These are phyloP conservation scores for Pachyrhynchus sulphureomaculatus DNA, from an alignment of 1,140 invertebrate genomes.

Conservation along the genomic window DNA sequence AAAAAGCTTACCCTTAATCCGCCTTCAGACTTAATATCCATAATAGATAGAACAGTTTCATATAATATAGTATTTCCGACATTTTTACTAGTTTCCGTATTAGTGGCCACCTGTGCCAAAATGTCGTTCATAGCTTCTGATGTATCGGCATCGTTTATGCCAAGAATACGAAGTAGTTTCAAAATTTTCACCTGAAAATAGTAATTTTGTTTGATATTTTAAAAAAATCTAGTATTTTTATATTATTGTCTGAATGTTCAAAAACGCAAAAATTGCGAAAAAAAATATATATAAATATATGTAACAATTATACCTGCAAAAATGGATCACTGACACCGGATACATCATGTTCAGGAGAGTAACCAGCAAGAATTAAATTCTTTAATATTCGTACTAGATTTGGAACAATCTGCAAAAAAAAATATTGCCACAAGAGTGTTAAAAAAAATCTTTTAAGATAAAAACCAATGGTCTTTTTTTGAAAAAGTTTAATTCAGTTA, in stretches of 20 bases:
- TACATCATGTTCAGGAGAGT: conserved; percentile 99
- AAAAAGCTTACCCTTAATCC: conserved; percentile 79
- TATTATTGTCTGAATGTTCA: too few relatives aligned
- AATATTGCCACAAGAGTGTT: too few relatives aligned
- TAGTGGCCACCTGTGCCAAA: conserved; percentile 96
- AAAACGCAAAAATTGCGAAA: too few relatives aligned
- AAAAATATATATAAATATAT: too few relatives aligned
- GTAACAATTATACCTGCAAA: conserved; percentile 83
- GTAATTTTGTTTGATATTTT: too few relatives aligned
- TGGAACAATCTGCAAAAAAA: conserved; percentile 86
- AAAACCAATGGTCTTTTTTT: too few relatives aligned
- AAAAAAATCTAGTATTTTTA: too few relatives aligned
- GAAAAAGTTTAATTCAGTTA: too few relatives aligned
- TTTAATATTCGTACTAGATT: conserved; percentile 97
- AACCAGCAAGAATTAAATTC: conserved; percentile 96
- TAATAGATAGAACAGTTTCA: conserved; percentile 96
- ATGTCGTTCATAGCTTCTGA: conserved; percentile 99
- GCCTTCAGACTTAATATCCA: conserved; percentile 97
- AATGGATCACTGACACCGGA: conserved; percentile 99
- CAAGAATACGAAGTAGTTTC: conserved; percentile 88
- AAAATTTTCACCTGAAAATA: conserved; percentile 89
- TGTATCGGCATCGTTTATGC: conserved; percentile 92
- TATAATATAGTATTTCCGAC: conserved; percentile 98
- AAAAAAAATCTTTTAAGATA: too few relatives aligned
- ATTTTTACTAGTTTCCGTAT: conserved; percentile 97